Evolutionary conservation across 2,113 vertebrate species (phyloP).

Genomic region (Tamias sibiricus): DNA sequence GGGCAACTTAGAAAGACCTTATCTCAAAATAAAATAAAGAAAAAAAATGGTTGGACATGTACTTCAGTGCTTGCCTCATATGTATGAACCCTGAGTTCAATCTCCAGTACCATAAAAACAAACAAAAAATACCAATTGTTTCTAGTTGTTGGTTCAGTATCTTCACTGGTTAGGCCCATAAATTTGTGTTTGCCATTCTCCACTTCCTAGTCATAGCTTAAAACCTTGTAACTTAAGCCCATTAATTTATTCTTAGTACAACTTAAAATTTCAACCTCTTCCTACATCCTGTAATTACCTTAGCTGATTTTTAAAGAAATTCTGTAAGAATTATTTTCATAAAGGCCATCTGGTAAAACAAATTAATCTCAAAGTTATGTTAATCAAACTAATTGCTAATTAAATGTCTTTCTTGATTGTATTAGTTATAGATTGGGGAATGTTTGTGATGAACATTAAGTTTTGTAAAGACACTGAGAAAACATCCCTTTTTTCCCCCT

Average conservation of each 20-base stretch:
- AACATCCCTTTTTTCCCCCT: conserved; percentile 52
- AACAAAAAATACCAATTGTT: background rate
- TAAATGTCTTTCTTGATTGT: conserved; percentile 82
- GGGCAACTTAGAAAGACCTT: background rate
- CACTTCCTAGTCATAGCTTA: background rate
- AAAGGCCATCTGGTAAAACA: conserved; percentile 73
- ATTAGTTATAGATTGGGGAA: conserved; percentile 83
- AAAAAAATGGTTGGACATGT: background rate
- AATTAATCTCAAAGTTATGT: conserved; percentile 80
- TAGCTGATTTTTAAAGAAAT: conserved; percentile 65
- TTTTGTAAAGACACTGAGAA: conserved; percentile 75
- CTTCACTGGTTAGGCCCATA: background rate
- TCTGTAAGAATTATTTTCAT: conserved; percentile 69
- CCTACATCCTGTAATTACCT: conserved; percentile 51
- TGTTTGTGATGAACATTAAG: conserved; percentile 77
- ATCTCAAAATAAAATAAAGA: background rate
- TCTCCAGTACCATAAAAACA: background rate
- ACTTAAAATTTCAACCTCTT: conserved; percentile 35
- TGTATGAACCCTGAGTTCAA: background rate
- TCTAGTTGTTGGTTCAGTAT: background rate
- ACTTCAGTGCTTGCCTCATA: background rate
- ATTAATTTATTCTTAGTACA: conserved; percentile 35
- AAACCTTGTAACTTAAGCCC: background rate
- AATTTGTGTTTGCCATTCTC: background rate
- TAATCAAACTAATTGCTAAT: conserved; percentile 85